Conservation (phyloP, 2,113 vertebrate genomes). For the Rhinichthys klamathensis region DNA sequence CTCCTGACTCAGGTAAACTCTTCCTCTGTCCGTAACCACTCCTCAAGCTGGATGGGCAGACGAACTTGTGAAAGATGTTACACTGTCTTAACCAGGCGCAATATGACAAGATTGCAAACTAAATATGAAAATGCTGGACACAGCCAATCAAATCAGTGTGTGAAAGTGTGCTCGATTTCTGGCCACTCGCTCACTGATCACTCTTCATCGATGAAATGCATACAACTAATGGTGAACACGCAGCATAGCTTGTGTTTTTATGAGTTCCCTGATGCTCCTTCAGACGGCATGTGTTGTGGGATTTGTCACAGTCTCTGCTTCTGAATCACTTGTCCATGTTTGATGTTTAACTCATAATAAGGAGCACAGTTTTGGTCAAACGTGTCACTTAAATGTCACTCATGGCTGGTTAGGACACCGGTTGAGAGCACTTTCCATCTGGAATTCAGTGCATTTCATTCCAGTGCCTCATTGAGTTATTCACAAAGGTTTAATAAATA, state of each 20-base stretch:
- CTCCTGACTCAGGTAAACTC: too few species aligned
- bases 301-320: neutral
- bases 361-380: neutral
- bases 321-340: neutral
- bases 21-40: too few species aligned
- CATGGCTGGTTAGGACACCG: neutral
- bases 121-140: too few species aligned
- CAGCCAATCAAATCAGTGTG: neutral
- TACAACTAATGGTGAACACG: neutral
- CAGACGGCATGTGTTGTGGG: too few species aligned
- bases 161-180: neutral
- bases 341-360: neutral
- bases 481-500: conserved; percentile 35
- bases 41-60: too few species aligned
- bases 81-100: too few species aligned
- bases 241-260: neutral
- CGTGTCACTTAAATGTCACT: neutral
- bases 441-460: conserved; percentile 20
- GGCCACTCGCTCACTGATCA: too few species aligned
- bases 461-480: conserved; percentile 34
- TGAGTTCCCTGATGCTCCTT: too few species aligned
- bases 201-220: neutral
- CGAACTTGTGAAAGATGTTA: too few species aligned
- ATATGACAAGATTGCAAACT: too few species aligned
- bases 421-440: neutral